Evolutionary conservation across 2,113 vertebrate species (phyloP), one percentile per base, ranked within the genome.

Genomic region (Emydocephalus ijimae): DNA sequence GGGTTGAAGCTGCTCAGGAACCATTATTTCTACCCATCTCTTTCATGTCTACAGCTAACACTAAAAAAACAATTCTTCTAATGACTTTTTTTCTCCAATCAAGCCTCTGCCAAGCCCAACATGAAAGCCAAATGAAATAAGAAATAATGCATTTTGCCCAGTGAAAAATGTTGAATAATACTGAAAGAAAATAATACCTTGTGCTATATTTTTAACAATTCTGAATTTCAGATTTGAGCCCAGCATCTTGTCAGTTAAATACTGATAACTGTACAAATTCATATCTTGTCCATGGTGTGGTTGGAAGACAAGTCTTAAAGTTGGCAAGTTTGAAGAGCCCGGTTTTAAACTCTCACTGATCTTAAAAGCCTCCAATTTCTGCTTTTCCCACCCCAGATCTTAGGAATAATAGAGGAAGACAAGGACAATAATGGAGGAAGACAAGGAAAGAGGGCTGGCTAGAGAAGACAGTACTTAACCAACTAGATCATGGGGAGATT

Each of bases 391-490:
- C 56, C 20, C 56, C 20, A 21, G 56, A 57, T 57, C 0, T 56
- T 18, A 20, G 55, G 55, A 56, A 56, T 56, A 56, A 56, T 56
- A 4, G 18, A 56, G 55, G 55, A 39, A 43, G 43, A 43, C 43
- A 43, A 43, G 43, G 43, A 43, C 43, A 43, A 43, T 43, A 43
- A 43, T 43, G 3, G 43, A 43, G 55, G 18, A 56, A 56, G 18
- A 20, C 18, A 56, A 56, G 15, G 55, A 20, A 56, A 56, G 56
- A 57, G 56, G 20, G 20, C 20, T 57, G 56, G 56, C 20, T 57
- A 57, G 20, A 57, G 56, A 57, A 57, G 20, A 45, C 52, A 92
- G 74, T 92, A 89, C 93, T 93, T 89, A 45, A 56, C 48, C 91
- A 92, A 18, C n/a, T 26, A 92, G 18, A 24, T 3, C 52, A 89